Base-by-base conservation (phyloP, 2,797 vertebrate species). In the Thripadectes ignobilis region DNA sequence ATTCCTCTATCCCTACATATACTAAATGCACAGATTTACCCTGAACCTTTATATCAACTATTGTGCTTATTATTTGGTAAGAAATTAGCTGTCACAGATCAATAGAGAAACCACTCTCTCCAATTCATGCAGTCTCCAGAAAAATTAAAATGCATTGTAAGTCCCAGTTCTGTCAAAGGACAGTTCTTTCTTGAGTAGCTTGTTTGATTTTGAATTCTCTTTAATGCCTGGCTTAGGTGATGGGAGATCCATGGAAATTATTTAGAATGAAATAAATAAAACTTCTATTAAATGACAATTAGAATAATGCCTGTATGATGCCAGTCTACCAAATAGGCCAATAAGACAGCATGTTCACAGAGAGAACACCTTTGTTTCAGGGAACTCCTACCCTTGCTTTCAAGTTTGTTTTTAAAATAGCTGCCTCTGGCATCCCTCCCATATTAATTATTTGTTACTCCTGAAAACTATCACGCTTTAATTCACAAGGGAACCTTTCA, bases 151-250 rank as follows among this genome's bases (percentile, higher is more conserved):
- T 71, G 22, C 66, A 51, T 30, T 69, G 27, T 19, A 46, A 95
- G 88, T 8, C 75, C 85, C 51, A 85, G 45, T 88, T 95, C 91
- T 92, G 79, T 89, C 92, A 93, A 88, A 93, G 48, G 55, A 79
- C 52, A 71, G 36, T 82, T 86, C 62, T 90, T 94, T 87, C 62
- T 76, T 67, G 22, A 81, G 69, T 41, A 63, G 45, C 39, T 92
- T 81, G 38, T 86, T 96, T 96, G 79, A 96, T 96, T 94, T 88
- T 92, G n/a, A 82, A 95, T 97, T 97, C 95, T 88, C 74, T 96
- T 93, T 96, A 59, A 90, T 92, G 85, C 41, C 77, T 82, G 30
- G 24, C 21, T 81, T 78, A 82, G 62, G 61, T 89, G 85, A 81
- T 69, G 26, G 72, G 52, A 75, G 20, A 91, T 43, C 62, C 66